These are phyloP conservation scores for Dendroctonus valens DNA, from an alignment of 1,140 invertebrate species.

Conservation along the genomic window DNA sequence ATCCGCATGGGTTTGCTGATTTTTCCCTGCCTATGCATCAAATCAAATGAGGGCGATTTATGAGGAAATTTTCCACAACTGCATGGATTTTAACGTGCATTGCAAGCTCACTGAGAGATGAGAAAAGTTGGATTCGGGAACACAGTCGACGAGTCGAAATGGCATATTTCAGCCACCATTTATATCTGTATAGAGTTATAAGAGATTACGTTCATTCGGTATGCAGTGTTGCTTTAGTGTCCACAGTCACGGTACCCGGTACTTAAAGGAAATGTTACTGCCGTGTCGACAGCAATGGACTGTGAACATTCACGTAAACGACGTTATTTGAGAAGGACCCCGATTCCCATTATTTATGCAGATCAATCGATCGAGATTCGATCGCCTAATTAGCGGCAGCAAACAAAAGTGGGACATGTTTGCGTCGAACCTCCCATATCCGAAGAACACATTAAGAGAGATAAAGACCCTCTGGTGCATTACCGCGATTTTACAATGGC, in stretches of 20 bases:
- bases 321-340: too few species aligned
- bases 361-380: too few species aligned
- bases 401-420: slow-evolving; percentile 1
- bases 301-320: slow-evolving; percentile 11
- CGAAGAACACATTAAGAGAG: slow-evolving; percentile 11
- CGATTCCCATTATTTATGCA: too few species aligned
- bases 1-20: too few species aligned
- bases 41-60: too few species aligned
- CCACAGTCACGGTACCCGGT: slow-evolving; percentile 18
- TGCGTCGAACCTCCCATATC: neutral
- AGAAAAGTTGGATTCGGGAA: slow-evolving; percentile 1
- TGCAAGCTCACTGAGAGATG: too few species aligned
- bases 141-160: neutral
- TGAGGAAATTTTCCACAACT: too few species aligned
- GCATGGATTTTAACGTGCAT: too few species aligned
- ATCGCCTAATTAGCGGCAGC: too few species aligned
- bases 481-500: slow-evolving; percentile 19
- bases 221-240: slow-evolving; percentile 27
- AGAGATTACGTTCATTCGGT: slow-evolving; percentile 25
- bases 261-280: slow-evolving; percentile 23
- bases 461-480: slow-evolving; percentile 7
- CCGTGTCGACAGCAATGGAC: slow-evolving; percentile 11
- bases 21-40: too few species aligned
- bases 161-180: slow-evolving; percentile 5
- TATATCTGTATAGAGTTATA: slow-evolving; percentile 23